These are phyloP conservation scores for Schizotus pectinicornis DNA, from an alignment of 2,888 invertebrate genomes.

Conservation along the genomic window DNA sequence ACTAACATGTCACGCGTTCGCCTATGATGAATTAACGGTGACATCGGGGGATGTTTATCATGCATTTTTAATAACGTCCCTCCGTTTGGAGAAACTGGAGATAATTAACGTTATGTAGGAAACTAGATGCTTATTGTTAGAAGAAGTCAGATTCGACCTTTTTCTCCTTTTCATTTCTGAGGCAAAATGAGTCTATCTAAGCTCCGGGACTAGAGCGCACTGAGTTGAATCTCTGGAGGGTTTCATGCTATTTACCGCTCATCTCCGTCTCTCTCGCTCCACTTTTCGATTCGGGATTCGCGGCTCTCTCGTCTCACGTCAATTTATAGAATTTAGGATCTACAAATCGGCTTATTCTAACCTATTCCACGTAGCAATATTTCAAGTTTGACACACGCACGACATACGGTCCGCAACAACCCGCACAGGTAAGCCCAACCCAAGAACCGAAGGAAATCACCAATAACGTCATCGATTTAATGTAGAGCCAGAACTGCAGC, in stretches of 20 bases:
- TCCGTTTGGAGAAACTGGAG: not conserved
- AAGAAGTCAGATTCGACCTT: conserved; percentile 9
- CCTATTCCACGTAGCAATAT: conserved; percentile 30
- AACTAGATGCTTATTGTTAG: conserved; percentile 5
- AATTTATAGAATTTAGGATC: conserved; percentile 35
- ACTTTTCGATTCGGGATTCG: conserved; percentile 8
- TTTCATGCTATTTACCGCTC: conserved; percentile 25
- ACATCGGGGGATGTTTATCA: not conserved
- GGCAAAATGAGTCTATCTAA: conserved; percentile 27
- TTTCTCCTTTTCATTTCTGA: conserved; percentile 22
- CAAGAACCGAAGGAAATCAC: too few species aligned
- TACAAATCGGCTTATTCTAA: conserved; percentile 37
- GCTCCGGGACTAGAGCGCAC: conserved; percentile 19
- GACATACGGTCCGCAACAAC: too few species aligned
- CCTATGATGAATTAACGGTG: conserved; percentile 28
- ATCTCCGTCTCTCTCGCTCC: conserved; percentile 14
- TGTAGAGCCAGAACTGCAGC: too few species aligned
- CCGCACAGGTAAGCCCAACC: too few species aligned
- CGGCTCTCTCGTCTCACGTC: conserved; percentile 29
- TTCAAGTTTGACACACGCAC: conserved; percentile 17
- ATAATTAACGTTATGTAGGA: conserved; percentile 1
- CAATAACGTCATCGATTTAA: too few species aligned
- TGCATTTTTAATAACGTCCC: conserved; percentile 5
- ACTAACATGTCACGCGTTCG: conserved; percentile 17
- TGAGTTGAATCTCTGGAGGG: conserved; percentile 24